Evolutionary conservation across 2,888 invertebrate genomes (phyloP).

Genomic region (Labia minor): DNA sequence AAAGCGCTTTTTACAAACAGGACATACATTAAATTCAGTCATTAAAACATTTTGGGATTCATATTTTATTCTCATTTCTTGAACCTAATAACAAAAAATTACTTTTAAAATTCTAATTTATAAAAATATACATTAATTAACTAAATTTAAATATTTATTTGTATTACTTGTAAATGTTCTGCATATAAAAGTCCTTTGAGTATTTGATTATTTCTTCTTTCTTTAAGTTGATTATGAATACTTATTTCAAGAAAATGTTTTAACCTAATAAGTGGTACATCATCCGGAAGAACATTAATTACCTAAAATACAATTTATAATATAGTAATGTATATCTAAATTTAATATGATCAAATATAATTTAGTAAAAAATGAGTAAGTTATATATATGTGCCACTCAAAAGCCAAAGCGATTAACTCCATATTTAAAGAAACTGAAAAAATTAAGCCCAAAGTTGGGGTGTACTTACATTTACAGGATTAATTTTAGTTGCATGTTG

Average conservation of each 20-base stretch:
- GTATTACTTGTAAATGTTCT: conserved; percentile 63
- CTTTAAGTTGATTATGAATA: conserved; percentile 59
- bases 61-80: conserved; percentile 65
- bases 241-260: conserved; percentile 70
- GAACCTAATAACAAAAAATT: conserved; percentile 42
- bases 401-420: too few relatives aligned
- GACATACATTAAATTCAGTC: conserved; percentile 78
- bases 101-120: conserved; percentile 14
- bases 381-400: too few relatives aligned
- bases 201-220: conserved; percentile 63
- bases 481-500: conserved; percentile 76
- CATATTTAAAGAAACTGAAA: too few relatives aligned
- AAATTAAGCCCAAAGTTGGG: conserved; percentile 18
- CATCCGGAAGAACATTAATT: conserved; percentile 67
- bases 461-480: conserved; percentile 57
- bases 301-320: conserved; percentile 43
- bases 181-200: conserved; percentile 74
- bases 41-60: conserved; percentile 75
- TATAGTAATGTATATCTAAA: conserved; percentile 17
- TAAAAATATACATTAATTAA: conserved; percentile 16
- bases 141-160: too few relatives aligned
- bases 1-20: conserved; percentile 86
- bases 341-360: neutral
- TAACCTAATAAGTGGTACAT: conserved; percentile 63
- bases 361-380: conserved; percentile 17